Evolutionary conservation across 2,797 vertebrate species (phyloP).

Genomic region (Mormyrus proboscirostris): DNA sequence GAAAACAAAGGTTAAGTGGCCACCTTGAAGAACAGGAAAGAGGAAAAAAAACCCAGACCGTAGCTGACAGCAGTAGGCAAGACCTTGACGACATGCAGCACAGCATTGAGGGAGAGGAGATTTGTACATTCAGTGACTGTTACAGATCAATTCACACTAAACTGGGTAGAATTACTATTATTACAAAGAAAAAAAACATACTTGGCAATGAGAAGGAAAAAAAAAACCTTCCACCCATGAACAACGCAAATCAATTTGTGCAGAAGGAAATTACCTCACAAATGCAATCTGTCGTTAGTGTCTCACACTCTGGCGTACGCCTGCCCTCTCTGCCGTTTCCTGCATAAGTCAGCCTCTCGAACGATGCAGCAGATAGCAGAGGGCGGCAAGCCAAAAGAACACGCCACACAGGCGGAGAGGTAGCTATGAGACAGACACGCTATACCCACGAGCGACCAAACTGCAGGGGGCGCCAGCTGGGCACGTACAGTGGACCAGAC

Average conservation of each 20-base stretch:
- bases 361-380: neutral
- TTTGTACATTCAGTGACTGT: constrained; percentile 8
- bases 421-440: neutral
- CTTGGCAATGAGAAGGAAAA: neutral
- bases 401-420: neutral
- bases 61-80: neutral
- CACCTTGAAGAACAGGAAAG: neutral
- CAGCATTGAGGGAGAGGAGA: neutral
- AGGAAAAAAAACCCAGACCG: neutral
- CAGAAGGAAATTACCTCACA: neutral
- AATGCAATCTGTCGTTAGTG: constrained; percentile 1
- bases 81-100: neutral
- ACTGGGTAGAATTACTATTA: neutral
- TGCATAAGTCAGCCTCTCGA: neutral
- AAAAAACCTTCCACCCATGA: neutral
- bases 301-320: neutral
- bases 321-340: neutral
- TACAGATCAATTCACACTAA: constrained; percentile 2
- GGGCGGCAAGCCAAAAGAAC: neutral
- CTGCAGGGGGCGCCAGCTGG: neutral
- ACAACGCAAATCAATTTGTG: constrained; percentile 3
- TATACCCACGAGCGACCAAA: neutral
- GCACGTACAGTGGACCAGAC: neutral
- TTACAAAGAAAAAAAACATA: constrained; percentile 5
- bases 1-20: neutral